phyloP scores from a whole-genome alignment of 2,113 vertebrate species.

The Clarias magur region DNA sequence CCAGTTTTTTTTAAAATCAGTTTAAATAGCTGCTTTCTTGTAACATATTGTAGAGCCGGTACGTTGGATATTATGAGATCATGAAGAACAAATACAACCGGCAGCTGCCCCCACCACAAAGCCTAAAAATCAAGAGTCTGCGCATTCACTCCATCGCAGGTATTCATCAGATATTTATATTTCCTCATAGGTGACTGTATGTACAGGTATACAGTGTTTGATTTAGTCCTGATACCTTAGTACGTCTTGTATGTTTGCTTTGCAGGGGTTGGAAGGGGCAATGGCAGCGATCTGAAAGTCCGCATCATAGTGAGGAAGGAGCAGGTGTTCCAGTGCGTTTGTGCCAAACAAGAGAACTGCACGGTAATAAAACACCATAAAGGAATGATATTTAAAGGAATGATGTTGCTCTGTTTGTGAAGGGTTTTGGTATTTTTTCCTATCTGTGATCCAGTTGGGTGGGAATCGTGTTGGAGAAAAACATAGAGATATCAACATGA shows the following conservation, averaged over 20 bases:
- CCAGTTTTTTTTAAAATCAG: neutral
- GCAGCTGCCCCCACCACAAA: conserved; percentile 79
- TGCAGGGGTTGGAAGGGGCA: conserved; percentile 85
- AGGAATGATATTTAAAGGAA: neutral
- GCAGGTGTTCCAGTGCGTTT: conserved; percentile 78
- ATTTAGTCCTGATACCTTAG: neutral
- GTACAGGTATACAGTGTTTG: no score
- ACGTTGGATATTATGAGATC: conserved; percentile 90
- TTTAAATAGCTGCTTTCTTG: conserved; percentile 25
- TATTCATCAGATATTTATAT: conserved; percentile 54
- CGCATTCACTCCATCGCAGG: conserved; percentile 86
- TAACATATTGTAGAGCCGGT: conserved; percentile 78
- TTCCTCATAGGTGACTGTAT: neutral
- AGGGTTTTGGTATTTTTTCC: neutral
- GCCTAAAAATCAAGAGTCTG: conserved; percentile 80
- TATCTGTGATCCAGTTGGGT: neutral
- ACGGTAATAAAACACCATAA: conserved; percentile 66
- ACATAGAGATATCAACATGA: neutral
- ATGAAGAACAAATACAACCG: conserved; percentile 83
- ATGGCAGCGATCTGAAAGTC: conserved; percentile 85
- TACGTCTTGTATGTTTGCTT: neutral
- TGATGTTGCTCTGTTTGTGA: neutral
- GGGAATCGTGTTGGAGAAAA: neutral
- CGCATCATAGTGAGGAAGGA: conserved; percentile 78
- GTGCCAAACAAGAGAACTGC: conserved; percentile 81